Conservation (phyloP, 2,113 vertebrate species). For the Triplophysa rosa region DNA sequence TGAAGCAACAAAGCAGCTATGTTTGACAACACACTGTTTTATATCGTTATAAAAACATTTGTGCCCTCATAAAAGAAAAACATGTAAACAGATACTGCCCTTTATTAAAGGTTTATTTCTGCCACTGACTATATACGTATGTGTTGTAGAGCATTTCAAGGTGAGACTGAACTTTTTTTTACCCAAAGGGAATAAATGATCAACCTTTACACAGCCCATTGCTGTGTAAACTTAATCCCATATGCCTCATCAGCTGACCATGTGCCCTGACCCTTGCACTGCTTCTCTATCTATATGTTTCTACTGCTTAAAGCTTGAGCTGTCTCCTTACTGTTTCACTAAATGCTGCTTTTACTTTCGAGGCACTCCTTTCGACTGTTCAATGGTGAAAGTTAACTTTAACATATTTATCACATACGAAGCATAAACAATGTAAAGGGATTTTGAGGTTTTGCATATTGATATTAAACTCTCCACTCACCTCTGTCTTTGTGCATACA, state of each 20-base stretch:
- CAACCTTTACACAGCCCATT: slow-evolving; percentile 3
- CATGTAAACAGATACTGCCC: not conserved
- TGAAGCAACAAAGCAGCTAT: not conserved
- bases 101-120: not conserved
- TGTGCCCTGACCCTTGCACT: slow-evolving; percentile 4
- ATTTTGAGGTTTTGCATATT: not conserved
- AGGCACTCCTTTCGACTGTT: no score
- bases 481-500: not conserved
- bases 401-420: no score
- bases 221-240: slow-evolving; percentile 16
- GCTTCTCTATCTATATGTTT: slow-evolving; percentile 12
- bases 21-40: not conserved
- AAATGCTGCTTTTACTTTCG: no score
- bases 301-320: not conserved
- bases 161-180: slow-evolving; percentile 6
- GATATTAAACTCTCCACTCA: not conserved
- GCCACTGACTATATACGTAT: not conserved
- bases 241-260: slow-evolving; percentile 17
- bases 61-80: not conserved
- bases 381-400: no score
- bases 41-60: not conserved
- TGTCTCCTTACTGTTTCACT: not conserved
- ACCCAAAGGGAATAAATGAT: slow-evolving; percentile 17
- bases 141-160: slow-evolving; percentile 25
- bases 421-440: not conserved